A percentile compares a stretch with the other conserved stretches of the same genome.
phyloP scores from a whole-genome alignment of 2,113 vertebrate species.

The Sus scrofa region DNA sequence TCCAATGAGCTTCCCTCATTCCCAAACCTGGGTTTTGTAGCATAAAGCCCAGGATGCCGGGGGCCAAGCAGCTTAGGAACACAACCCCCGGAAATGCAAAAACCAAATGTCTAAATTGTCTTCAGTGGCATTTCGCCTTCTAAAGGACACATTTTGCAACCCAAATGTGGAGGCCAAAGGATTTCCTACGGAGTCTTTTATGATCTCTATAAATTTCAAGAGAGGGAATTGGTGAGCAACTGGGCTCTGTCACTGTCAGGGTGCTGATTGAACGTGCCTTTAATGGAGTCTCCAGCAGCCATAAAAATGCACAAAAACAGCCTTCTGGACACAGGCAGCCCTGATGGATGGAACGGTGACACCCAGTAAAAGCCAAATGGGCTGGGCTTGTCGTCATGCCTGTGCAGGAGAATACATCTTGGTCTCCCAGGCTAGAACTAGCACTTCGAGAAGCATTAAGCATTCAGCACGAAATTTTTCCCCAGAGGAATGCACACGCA shows the following conservation, averaged over 20 bases:
- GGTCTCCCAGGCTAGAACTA: background rate
- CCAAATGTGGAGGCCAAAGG: constrained; percentile 11
- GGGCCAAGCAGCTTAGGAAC: background rate
- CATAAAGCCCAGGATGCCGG: background rate
- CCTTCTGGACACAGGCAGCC: constrained; percentile 31
- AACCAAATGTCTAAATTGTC: background rate
- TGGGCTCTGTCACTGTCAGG: constrained; percentile 71
- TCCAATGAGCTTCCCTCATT: background rate
- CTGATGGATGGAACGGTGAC: constrained; percentile 62
- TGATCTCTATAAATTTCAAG: constrained; percentile 78
- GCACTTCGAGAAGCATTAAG: background rate
- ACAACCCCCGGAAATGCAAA: background rate
- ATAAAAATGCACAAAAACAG: constrained; percentile 74
- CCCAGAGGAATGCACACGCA: background rate
- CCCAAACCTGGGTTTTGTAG: background rate
- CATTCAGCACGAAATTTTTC: background rate
- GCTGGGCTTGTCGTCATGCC: constrained; percentile 1
- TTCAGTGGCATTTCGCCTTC: constrained; percentile 10
- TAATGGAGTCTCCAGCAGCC: constrained; percentile 75
- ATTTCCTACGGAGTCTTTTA: constrained; percentile 73
- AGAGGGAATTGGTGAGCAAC: constrained; percentile 45
- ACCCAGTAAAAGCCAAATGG: constrained; percentile 44
- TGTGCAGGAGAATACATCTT: constrained; percentile 37
- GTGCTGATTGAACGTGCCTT: constrained; percentile 65
- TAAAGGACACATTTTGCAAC: constrained; percentile 58